Conservation (phyloP, 2,113 vertebrate genomes). For the Oncorhynchus tshawytscha region DNA sequence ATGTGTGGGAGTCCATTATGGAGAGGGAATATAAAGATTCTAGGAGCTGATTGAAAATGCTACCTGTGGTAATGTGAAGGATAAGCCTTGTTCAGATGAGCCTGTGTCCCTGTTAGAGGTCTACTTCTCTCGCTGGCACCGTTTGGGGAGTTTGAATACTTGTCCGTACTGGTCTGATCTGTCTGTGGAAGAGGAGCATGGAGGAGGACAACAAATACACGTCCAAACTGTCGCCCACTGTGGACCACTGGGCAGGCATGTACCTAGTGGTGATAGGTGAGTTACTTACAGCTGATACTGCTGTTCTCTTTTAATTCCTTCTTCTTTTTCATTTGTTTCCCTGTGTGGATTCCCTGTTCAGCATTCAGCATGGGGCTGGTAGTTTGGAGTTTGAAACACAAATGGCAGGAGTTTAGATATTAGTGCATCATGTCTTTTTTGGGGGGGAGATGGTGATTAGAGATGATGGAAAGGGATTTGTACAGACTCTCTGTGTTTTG, state of each 20-base stretch:
- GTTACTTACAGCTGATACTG: conserved; percentile 33
- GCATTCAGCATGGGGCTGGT: not conserved
- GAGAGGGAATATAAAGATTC: not conserved
- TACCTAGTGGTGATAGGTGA: conserved; percentile 77
- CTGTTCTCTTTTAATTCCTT: too few relatives aligned
- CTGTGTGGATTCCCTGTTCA: not conserved
- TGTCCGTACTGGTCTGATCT: not conserved
- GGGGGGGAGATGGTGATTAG: not conserved
- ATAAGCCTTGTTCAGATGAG: too few relatives aligned
- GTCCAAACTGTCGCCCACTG: conserved; percentile 75
- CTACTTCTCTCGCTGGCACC: not conserved
- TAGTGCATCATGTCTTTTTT: not conserved
- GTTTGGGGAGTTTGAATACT: not conserved
- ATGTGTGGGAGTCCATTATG: not conserved
- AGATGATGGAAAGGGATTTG: not conserved
- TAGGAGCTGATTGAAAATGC: not conserved
- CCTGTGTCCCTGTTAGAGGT: not conserved
- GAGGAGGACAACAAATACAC: conserved; percentile 73
- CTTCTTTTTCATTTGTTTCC: not conserved
- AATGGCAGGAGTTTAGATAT: not conserved
- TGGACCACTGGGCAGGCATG: conserved; percentile 75
- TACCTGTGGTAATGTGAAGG: not conserved
- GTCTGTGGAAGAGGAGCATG: not conserved
- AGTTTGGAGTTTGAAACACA: not conserved
- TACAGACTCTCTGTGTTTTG: too few relatives aligned